These are phyloP conservation scores for Trochalopteron elliotii DNA, from an alignment of 2,113 vertebrate species.

Conservation along the genomic window DNA sequence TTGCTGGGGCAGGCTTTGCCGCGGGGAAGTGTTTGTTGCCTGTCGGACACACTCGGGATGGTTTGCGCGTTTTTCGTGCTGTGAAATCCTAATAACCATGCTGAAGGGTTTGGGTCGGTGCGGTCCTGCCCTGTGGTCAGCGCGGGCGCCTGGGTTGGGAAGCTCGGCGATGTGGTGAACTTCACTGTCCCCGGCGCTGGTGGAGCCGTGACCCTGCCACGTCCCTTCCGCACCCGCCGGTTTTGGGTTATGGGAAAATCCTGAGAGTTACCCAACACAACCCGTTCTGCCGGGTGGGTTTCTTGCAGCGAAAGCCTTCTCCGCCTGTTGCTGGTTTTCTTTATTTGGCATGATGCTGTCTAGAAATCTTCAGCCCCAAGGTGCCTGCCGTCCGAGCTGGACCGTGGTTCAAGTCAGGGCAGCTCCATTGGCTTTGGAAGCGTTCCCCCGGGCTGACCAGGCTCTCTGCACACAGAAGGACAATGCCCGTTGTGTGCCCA, in stretches of 20 bases:
- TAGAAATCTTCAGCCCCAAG: neutral
- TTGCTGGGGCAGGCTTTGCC: neutral
- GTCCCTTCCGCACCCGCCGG: neutral
- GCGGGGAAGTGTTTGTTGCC: neutral
- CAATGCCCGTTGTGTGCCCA: neutral
- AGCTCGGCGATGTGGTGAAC: rapidly evolving
- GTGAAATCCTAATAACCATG: too few species aligned
- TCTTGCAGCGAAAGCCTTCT: neutral
- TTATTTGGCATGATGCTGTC: neutral
- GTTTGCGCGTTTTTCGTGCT: rapidly evolving
- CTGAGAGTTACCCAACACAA: neutral
- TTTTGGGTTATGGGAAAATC: rapidly evolving
- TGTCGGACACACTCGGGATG: neutral
- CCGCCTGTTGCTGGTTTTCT: neutral
- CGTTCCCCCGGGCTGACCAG: rapidly evolving
- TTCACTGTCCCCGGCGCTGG: rapidly evolving
- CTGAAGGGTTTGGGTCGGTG: neutral
- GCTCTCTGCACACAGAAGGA: neutral
- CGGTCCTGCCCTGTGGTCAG: neutral
- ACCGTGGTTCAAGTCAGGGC: neutral
- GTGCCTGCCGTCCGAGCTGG: rapidly evolving
- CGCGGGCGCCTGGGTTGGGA: rapidly evolving
- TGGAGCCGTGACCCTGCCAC: neutral
- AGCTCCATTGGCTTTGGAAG: neutral
- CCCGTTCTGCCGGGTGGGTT: rapidly evolving